phyloP scores from a whole-genome alignment of 2,113 vertebrate species.

The Menura novaehollandiae region DNA sequence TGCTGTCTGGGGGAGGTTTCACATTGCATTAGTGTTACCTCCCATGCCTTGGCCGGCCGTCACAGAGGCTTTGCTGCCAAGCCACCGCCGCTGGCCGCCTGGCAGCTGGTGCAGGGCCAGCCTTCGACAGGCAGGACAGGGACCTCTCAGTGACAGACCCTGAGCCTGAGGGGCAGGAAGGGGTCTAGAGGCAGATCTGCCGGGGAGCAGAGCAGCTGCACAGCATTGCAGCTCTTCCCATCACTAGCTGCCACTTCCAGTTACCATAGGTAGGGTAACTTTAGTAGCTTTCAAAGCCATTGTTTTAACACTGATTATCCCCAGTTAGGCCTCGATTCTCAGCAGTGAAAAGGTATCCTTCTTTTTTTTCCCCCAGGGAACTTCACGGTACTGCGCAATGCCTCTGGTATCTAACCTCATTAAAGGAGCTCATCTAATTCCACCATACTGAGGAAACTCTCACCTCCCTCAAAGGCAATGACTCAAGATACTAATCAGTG shows the following conservation, averaged over 20 bases:
- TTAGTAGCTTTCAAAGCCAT: background rate
- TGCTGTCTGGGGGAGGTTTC: constrained; percentile 32
- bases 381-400: background rate
- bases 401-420: constrained; percentile 20
- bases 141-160: background rate
- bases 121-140: background rate
- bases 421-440: constrained; percentile 28
- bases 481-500: constrained; percentile 51
- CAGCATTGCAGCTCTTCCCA: background rate
- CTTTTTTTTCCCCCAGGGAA: background rate
- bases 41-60: background rate
- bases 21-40: background rate
- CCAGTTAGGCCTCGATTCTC: background rate
- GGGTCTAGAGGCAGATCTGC: background rate
- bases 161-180: background rate
- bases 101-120: constrained; percentile 6
- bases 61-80: rapidly evolving
- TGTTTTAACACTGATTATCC: background rate
- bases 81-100: background rate
- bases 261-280: background rate
- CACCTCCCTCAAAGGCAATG: constrained; percentile 44
- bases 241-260: background rate
- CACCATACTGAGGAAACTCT: constrained; percentile 16
- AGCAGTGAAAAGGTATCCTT: background rate
- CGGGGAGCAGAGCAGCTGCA: background rate